A percentile compares a stretch with the other conserved stretches of the same genome.
These are phyloP conservation scores for Crypturellus tataupa DNA, from an alignment of 2,797 vertebrate genomes.

Conservation along the genomic window DNA sequence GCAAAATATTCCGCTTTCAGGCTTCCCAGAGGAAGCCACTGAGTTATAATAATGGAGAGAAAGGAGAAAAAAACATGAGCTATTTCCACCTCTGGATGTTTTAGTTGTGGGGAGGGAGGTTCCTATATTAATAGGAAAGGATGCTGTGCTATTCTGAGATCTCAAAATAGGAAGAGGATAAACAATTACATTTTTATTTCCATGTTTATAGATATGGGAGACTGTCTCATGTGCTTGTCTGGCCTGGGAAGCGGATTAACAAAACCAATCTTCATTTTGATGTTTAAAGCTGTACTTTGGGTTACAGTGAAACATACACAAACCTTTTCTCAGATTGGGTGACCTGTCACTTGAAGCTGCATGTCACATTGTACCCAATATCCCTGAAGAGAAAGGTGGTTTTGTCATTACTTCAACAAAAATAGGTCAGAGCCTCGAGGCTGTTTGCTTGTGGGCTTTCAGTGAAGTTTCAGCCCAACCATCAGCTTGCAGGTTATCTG, in stretches of 20 bases:
- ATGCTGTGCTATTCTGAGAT: conserved; percentile 35
- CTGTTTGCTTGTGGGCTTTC: no score
- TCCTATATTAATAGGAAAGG: not conserved
- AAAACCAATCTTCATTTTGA: not conserved
- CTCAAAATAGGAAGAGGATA: not conserved
- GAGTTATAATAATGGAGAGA: conserved; percentile 33
- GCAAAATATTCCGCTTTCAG: not conserved
- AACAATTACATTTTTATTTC: conserved; percentile 15
- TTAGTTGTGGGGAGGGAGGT: not conserved
- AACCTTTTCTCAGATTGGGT: not conserved
- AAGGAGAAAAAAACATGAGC: conserved; percentile 4
- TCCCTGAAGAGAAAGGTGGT: rapidly evolving
- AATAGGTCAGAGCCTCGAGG: no score
- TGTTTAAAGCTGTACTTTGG: not conserved
- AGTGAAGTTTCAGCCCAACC: no score
- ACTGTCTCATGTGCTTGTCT: not conserved
- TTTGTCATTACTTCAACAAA: rapidly evolving
- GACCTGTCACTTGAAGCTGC: not conserved
- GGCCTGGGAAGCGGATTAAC: not conserved
- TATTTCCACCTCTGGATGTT: conserved; percentile 46
- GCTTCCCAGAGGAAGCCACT: conserved; percentile 34
- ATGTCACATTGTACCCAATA: rapidly evolving
- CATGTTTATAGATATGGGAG: not conserved
- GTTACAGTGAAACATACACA: not conserved
- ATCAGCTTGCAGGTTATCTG: no score